Conservation (phyloP, 2,113 vertebrate species). For the Cyprinodon brontotheroides region DNA sequence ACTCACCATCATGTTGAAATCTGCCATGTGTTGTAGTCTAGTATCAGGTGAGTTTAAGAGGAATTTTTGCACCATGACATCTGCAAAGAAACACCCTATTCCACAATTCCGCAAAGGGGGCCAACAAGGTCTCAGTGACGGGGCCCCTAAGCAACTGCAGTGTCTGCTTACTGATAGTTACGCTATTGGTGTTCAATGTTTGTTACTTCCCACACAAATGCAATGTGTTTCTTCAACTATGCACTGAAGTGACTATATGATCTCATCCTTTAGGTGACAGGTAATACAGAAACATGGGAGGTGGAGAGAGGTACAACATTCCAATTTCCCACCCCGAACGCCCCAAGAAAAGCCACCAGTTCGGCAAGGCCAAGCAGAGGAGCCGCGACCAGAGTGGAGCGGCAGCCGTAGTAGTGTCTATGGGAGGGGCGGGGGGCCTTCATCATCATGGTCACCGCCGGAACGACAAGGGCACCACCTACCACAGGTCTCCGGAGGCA, state of each 20-base stretch:
- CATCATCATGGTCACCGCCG: constrained; percentile 80
- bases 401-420: constrained; percentile 68
- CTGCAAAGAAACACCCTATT: no score
- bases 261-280: constrained; percentile 86
- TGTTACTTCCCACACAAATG: background rate
- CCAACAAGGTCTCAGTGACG: no score
- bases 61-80: no score
- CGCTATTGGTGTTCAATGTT: no score
- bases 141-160: no score
- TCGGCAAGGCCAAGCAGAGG: constrained; percentile 85
- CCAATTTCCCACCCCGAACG: constrained; percentile 88
- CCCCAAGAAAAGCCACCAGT: constrained; percentile 85
- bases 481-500: constrained; percentile 81
- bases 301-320: constrained; percentile 95
- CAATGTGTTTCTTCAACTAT: background rate
- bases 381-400: constrained; percentile 84
- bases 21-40: no score
- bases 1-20: no score
- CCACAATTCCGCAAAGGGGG: no score
- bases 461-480: constrained; percentile 83
- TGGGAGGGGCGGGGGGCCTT: constrained; percentile 57
- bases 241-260: background rate
- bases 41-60: no score
- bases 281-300: constrained; percentile 88
- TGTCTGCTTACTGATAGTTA: no score